phyloP scores from a whole-genome alignment of 2,888 invertebrate genomes.

The Melipona beecheii region DNA sequence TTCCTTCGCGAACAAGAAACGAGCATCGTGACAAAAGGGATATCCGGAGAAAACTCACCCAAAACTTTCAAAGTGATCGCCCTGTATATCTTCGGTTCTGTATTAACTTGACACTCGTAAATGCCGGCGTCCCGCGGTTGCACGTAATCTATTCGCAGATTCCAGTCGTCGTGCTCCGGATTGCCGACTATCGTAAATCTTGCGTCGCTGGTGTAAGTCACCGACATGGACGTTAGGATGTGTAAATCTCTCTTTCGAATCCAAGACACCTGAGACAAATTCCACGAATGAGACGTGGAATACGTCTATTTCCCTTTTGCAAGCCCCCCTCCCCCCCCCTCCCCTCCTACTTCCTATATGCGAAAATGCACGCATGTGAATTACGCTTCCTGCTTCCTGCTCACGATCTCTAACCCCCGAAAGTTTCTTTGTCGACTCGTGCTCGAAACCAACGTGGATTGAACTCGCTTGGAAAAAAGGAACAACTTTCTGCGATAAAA shows the following conservation, averaged over 20 bases:
- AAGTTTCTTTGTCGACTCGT: background rate
- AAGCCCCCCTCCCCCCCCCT: too few species aligned
- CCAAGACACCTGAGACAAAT: slow-evolving; percentile 87
- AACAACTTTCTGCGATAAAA: background rate
- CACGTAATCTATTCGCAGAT: slow-evolving; percentile 85
- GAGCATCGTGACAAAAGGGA: background rate
- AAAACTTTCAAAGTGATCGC: slow-evolving; percentile 91
- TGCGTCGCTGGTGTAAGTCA: slow-evolving; percentile 89
- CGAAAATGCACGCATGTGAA: background rate
- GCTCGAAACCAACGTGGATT: too few species aligned
- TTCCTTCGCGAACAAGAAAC: too few species aligned
- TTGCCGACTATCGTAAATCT: slow-evolving; percentile 88
- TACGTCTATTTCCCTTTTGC: background rate
- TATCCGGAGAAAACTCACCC: slow-evolving; percentile 86
- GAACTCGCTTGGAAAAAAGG: too few species aligned
- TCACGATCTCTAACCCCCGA: background rate
- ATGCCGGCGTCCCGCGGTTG: slow-evolving; percentile 87
- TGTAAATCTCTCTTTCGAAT: slow-evolving; percentile 86
- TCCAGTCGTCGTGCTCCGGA: slow-evolving; percentile 88
- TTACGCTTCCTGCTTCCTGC: background rate
- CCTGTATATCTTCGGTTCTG: slow-evolving; percentile 94
- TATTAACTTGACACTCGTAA: slow-evolving; percentile 95
- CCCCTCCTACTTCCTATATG: too few species aligned
- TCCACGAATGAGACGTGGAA: slow-evolving; percentile 20
- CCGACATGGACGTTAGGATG: slow-evolving; percentile 88